phyloP scores from a whole-genome alignment of 2,113 vertebrate genomes.

The Rissa tridactyla region DNA sequence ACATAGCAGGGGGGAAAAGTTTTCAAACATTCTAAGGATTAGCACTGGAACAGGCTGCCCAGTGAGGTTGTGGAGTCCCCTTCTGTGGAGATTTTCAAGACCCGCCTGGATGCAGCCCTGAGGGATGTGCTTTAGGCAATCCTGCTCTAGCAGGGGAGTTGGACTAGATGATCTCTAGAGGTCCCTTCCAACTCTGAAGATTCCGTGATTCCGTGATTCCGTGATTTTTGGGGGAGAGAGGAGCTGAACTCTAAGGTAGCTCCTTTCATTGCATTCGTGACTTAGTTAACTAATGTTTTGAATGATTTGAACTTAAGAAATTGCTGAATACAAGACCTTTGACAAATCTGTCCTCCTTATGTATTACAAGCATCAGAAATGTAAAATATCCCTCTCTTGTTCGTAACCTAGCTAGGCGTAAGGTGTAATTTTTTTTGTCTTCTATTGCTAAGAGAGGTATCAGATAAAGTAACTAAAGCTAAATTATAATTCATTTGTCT shows the following conservation, averaged over 20 bases:
- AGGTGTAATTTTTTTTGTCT: background rate
- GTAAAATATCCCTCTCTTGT: background rate
- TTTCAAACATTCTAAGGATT: background rate
- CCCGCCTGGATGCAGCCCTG: too few relatives aligned
- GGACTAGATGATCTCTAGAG: too few relatives aligned
- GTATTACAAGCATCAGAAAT: background rate
- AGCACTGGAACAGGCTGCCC: too few relatives aligned
- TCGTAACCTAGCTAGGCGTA: background rate
- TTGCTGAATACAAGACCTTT: background rate
- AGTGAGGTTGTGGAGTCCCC: too few relatives aligned
- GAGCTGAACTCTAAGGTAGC: background rate
- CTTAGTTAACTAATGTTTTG: background rate
- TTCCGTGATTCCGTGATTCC: too few relatives aligned
- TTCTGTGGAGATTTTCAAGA: too few relatives aligned
- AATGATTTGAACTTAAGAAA: background rate
- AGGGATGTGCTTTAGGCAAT: too few relatives aligned
- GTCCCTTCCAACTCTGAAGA: too few relatives aligned
- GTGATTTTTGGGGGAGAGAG: background rate
- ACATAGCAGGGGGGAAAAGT: accelerated
- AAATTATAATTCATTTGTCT: background rate
- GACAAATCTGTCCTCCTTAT: background rate
- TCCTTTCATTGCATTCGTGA: background rate
- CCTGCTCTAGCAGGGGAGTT: too few relatives aligned
- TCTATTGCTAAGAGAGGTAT: background rate
- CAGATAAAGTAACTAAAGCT: background rate